Conservation (phyloP, 35 echinoderm and acorn worm species). For the Heliocidaris tuberculata region DNA sequence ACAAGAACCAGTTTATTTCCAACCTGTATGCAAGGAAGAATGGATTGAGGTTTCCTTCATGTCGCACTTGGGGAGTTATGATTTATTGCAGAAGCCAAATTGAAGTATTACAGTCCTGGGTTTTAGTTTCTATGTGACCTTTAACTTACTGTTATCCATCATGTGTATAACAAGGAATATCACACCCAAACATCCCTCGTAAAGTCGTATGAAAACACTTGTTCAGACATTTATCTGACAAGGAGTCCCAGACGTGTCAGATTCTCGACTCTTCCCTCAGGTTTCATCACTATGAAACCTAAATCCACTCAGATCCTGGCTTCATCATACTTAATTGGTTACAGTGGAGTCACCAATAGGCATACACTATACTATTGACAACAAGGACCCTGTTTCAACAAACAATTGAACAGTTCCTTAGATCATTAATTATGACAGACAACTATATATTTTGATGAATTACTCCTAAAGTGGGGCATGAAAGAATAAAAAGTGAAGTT, state of each 20-base stretch:
- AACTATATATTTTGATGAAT: background rate
- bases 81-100: background rate
- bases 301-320: background rate
- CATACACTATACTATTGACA: background rate
- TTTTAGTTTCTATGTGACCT: background rate
- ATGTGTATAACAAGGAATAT: background rate
- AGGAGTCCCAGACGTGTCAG: background rate
- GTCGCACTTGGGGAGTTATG: background rate
- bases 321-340: background rate
- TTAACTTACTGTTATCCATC: background rate
- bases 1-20: background rate
- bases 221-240: slow-evolving; percentile 10
- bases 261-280: background rate
- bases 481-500: too few relatives aligned
- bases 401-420: background rate
- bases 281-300: background rate
- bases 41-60: background rate
- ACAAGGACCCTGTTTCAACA: background rate
- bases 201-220: background rate
- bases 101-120: background rate
- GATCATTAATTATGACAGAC: background rate
- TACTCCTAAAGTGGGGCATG: too few relatives aligned
- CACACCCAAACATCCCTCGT: background rate
- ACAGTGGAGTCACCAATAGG: background rate
- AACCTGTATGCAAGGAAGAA: background rate